Evolutionary conservation across 2,797 vertebrate species (phyloP), one percentile per base, ranked within the genome.

Genomic region (Sparidentex hasta): DNA sequence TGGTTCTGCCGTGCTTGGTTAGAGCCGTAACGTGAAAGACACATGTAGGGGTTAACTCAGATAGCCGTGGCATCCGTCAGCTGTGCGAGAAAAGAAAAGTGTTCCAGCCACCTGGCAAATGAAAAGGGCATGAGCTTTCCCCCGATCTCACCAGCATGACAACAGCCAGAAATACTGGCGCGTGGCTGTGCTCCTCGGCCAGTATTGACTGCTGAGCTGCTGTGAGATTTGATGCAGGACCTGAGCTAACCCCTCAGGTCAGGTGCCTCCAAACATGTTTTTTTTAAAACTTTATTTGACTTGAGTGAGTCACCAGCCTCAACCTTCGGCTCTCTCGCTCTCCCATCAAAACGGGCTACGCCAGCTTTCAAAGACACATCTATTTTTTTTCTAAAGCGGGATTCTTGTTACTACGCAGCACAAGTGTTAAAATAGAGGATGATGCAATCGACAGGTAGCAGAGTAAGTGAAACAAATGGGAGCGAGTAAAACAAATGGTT

Each of bases 401-500:
- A 52, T 74, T 27, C 27, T 52, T 29, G 5, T 58, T 25, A 12
- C 54, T 43, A 55, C 5, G 3, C 27, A 6, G 51, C 65, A 52
- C 63, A 63, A 76, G 66, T 74, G 74, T 51, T 63, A 59, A 56
- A 82, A 71, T 59, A 43, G 47, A 38, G n/a, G 54, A 80, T 71
- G 52, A 84, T 74, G 82, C 38, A 83, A 87, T 90, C 87, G 80
- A 87, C 83, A 80, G 71, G 88, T 55, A 58, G 80, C 43, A 69
- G 77, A 81, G 59, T 68, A 83, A 86, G 73, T 84, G 79, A 90
- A 92, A 91, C 87, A 92, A 93, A 92, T 83, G 85, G 52, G 81
- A 75, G 75, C 89, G 90, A 85, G 89, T 81, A 80, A 89, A 92
- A 93, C 91, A 92, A 91, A 91, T 91, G 87, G 79, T 84, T 80